These are phyloP conservation scores for Nomada ruficornis DNA, from an alignment of 2,888 invertebrate genomes.

Conservation along the genomic window DNA sequence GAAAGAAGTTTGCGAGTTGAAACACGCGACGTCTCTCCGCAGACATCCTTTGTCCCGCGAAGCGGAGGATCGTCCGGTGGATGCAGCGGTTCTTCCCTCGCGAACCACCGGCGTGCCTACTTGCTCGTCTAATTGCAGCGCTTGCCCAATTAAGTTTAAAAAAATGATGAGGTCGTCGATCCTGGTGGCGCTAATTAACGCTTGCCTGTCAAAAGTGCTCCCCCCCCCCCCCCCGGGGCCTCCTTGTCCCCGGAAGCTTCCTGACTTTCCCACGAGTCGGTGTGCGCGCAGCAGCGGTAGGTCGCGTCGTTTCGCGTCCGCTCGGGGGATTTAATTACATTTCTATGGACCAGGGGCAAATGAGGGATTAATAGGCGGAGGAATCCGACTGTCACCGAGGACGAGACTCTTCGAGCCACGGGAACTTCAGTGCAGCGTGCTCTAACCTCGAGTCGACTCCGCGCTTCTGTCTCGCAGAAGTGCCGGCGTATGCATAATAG, in stretches of 20 bases:
- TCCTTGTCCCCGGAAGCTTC: slow-evolving; percentile 34
- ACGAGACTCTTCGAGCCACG: slow-evolving; percentile 39
- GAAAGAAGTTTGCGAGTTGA: slow-evolving; percentile 5
- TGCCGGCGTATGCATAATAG: slow-evolving; percentile 77
- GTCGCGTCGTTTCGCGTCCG: slow-evolving; percentile 67
- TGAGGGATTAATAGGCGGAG: slow-evolving; percentile 73
- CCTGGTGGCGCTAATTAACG: slow-evolving; percentile 74
- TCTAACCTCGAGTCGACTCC: slow-evolving; percentile 33
- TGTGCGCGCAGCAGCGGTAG: slow-evolving; percentile 5
- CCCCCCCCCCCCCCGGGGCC: slow-evolving; percentile 3
- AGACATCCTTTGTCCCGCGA: slow-evolving; percentile 48
- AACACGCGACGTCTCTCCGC: slow-evolving; percentile 14
- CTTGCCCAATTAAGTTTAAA: slow-evolving; percentile 67
- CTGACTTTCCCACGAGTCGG: slow-evolving; percentile 67
- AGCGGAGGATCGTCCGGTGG: slow-evolving; percentile 48
- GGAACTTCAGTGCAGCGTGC: slow-evolving; percentile 39
- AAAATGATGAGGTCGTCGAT: slow-evolving; percentile 63
- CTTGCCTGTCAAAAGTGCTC: slow-evolving; percentile 68
- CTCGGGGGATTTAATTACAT: slow-evolving; percentile 78
- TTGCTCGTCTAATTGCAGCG: slow-evolving; percentile 57
- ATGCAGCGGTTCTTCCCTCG: slow-evolving; percentile 14
- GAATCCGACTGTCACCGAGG: slow-evolving; percentile 44
- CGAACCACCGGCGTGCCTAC: not conserved
- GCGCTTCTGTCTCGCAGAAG: slow-evolving; percentile 45
- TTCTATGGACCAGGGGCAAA: slow-evolving; percentile 74